Evolutionary conservation across 2,113 vertebrate genomes (phyloP).

Genomic region (Otus sunia): DNA sequence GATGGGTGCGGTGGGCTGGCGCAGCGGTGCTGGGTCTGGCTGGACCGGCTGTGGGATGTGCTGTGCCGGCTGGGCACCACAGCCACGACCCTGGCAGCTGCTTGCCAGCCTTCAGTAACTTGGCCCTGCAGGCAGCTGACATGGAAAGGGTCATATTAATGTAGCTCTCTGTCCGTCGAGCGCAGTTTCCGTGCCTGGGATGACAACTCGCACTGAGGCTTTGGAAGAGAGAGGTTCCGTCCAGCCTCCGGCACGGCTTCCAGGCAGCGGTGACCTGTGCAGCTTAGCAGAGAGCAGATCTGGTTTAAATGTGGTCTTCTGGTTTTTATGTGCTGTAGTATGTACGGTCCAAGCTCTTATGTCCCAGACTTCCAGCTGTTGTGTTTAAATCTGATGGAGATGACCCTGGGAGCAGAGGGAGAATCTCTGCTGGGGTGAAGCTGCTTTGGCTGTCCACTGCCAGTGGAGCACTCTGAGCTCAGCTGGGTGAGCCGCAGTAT

Average conservation of each 20-base stretch:
- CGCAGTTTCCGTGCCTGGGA: background rate
- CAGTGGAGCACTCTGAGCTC: background rate
- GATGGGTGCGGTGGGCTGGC: background rate
- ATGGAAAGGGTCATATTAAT: background rate
- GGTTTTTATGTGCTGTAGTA: background rate
- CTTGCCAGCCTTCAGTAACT: background rate
- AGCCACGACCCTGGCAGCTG: background rate
- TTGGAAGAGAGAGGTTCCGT: background rate
- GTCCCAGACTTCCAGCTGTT: background rate
- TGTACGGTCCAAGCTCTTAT: background rate
- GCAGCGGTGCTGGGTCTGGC: background rate
- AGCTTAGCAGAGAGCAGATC: background rate
- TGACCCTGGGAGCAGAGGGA: background rate
- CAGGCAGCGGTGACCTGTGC: background rate
- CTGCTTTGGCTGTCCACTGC: background rate
- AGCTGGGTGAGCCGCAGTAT: background rate
- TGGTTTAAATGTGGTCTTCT: background rate
- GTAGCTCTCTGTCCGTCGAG: background rate
- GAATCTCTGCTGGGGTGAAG: background rate
- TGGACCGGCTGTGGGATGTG: background rate
- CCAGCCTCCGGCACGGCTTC: background rate
- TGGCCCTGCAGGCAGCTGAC: background rate
- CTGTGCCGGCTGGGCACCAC: background rate
- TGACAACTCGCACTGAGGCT: background rate
- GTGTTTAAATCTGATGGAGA: background rate